Evolutionary conservation across 2,888 invertebrate genomes (phyloP).

Genomic region (Leucoptera coffeella): DNA sequence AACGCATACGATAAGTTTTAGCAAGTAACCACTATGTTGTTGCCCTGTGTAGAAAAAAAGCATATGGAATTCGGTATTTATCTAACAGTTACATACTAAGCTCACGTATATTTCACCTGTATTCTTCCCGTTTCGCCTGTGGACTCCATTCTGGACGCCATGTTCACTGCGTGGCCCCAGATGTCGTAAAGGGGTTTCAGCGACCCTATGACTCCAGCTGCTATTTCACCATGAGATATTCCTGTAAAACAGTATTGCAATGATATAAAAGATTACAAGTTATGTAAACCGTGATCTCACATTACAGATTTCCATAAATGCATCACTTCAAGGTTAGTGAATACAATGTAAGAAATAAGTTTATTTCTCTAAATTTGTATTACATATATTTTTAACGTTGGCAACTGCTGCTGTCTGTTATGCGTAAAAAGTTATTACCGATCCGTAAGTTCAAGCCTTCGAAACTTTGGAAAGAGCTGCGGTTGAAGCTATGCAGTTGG

Average conservation of each 20-base stretch:
- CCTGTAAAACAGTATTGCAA: conserved; percentile 43
- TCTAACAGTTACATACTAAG: too few species aligned
- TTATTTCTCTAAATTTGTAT: too few species aligned
- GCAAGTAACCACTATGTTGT: too few species aligned
- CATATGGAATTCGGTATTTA: too few species aligned
- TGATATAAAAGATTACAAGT: conserved; percentile 9
- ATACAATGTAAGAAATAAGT: too few species aligned
- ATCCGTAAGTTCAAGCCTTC: conserved; percentile 66
- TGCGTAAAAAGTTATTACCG: conserved; percentile 35
- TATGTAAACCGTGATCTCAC: background rate
- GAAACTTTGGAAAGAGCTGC: conserved; percentile 52
- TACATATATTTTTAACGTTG: too few species aligned
- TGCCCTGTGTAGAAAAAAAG: too few species aligned
- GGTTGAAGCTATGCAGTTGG: conserved; percentile 47
- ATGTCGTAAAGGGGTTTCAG: conserved; percentile 93
- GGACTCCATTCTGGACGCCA: conserved; percentile 94
- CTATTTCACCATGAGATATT: conserved; percentile 84
- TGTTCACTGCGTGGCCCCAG: conserved; percentile 95
- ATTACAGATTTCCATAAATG: too few species aligned
- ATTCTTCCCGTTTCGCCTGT: conserved; percentile 76
- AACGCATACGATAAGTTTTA: conserved; percentile 3
- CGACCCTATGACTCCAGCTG: conserved; percentile 92
- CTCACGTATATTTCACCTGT: conserved; percentile 44
- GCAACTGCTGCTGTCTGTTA: too few species aligned
- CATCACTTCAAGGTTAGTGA: too few species aligned